Base-by-base conservation (phyloP, 2,888 invertebrate genomes). In the Tridacna gigas region DNA sequence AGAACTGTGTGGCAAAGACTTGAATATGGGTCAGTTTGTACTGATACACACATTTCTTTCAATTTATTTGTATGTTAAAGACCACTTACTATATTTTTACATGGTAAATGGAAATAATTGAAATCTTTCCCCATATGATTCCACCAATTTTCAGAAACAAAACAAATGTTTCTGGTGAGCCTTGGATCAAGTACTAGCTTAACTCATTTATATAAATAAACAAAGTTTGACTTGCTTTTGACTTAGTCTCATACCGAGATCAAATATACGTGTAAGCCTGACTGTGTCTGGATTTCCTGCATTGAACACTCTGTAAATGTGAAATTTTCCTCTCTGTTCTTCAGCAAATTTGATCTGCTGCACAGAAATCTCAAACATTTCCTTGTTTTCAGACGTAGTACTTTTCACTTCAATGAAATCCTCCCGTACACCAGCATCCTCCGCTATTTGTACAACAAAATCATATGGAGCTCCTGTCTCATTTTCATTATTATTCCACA, bases 231-330 rank as follows among this genome's bases (percentile, higher is more conserved):
- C 90, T 45, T 90, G 89, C 65, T 93, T 91, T 61, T 83, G 83
- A 20, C 90, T 86, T 80, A 94, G 83, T 51, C 91, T 89, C 56
- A 89, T 80, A 11, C 91, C 84, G 9, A 94, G 88, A 79, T 94
- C 93, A 67, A 90, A 89, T 61, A 94, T 90, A 11, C 92, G 86
- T 0, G 91, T 90, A 12, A 94, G 88, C 60, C 89, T 78, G 0
- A 93, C 91, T 25, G 84, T 83, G 9, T 89, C 86, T 0, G 84
- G 80, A 65, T 91, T 83, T 3, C 94, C 93, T 0, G 93, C 94
- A 84, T 92, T 93, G 77, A 92, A 94, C 45, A 94, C 91, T 22
- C 94, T 86, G 81, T 93, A 94, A 18, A 94, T 89, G 74, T 94
- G 92, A 79, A 90, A 94, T n/a, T 86, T 82, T n/a, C 91, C 90